phyloP scores from a whole-genome alignment of 2,888 invertebrate species.

The Rotaria magnacalcarata region DNA sequence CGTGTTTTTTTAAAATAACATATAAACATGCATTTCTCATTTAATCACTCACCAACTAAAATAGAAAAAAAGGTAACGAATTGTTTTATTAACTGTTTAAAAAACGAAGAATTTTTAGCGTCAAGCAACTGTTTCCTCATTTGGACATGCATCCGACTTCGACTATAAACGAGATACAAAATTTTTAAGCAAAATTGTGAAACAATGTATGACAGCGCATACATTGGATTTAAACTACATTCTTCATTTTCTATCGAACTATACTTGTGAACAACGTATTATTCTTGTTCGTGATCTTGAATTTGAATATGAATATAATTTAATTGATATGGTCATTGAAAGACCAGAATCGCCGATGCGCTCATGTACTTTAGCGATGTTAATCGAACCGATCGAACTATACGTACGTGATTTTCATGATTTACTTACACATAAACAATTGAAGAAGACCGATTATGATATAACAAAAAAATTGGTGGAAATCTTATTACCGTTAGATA shows the following conservation, averaged over 20 bases:
- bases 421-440: background rate
- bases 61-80: background rate
- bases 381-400: constrained; percentile 1
- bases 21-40: background rate
- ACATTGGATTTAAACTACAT: constrained; percentile 24
- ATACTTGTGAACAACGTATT: constrained; percentile 19
- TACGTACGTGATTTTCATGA: constrained; percentile 29
- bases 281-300: constrained; percentile 14
- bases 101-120: background rate
- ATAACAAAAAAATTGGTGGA: background rate
- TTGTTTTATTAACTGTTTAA: background rate
- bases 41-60: background rate
- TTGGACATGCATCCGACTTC: background rate
- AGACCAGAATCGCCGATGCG: background rate
- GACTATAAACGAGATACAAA: constrained; percentile 31
- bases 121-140: background rate
- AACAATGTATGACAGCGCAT: constrained; percentile 19
- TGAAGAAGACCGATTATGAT: background rate
- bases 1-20: background rate
- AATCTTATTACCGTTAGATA: constrained; percentile 20
- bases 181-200: constrained; percentile 13
- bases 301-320: constrained; percentile 12
- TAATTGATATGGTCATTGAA: background rate
- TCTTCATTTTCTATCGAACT: constrained; percentile 4
- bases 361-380: background rate